Conservation (phyloP, 2,797 vertebrate species). For the Rhinella marina region DNA sequence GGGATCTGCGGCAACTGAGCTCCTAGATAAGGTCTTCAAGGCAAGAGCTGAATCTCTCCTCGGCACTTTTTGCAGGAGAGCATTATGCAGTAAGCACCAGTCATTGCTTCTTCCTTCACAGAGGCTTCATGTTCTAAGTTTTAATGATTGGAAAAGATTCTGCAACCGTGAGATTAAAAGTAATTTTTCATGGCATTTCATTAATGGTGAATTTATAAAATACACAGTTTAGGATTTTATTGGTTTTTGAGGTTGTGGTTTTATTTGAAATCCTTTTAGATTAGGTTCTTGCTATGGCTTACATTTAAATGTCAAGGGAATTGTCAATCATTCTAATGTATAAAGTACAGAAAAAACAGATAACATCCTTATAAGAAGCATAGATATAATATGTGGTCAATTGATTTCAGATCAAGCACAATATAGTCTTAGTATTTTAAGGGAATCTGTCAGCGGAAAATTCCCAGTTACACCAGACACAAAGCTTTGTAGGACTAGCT, state of each 20-base stretch:
- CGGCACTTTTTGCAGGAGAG: neutral
- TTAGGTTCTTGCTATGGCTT: neutral
- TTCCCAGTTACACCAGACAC: too few relatives aligned
- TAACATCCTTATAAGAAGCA: neutral
- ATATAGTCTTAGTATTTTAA: neutral
- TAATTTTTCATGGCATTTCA: neutral
- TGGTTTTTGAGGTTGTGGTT: slow-evolving; percentile 7
- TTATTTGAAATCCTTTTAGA: neutral
- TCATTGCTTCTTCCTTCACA: neutral
- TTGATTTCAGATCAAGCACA: neutral
- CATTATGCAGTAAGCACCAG: neutral
- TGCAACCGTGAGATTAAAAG: neutral
- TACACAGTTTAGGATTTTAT: slow-evolving; percentile 1
- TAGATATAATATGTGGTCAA: neutral
- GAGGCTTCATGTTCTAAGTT: neutral
- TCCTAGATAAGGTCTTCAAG: neutral
- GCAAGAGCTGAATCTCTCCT: neutral
- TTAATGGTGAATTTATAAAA: neutral
- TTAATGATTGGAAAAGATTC: neutral
- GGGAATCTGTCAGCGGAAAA: too few relatives aligned
- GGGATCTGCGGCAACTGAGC: neutral
- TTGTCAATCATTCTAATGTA: neutral
- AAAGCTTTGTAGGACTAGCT: too few relatives aligned
- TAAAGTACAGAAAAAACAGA: neutral
- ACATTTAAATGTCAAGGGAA: neutral